Evolutionary conservation across 2,888 invertebrate genomes (phyloP).

Genomic region (Coelinius sp.): DNA sequence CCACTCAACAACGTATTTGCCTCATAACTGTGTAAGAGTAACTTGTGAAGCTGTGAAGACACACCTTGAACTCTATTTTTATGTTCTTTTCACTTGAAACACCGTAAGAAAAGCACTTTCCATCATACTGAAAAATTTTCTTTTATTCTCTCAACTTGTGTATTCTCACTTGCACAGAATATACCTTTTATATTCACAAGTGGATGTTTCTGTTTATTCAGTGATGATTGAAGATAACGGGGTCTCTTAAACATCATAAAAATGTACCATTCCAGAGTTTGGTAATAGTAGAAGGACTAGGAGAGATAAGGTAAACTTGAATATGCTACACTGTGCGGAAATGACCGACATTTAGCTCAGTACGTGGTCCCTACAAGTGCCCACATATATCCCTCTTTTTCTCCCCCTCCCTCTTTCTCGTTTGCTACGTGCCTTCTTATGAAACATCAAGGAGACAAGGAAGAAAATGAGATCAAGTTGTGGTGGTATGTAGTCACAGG

Average conservation of each 20-base stretch:
- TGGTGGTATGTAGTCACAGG: not conserved
- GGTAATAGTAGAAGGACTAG: not conserved
- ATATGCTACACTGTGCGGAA: constrained; percentile 21
- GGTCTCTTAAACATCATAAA: not conserved
- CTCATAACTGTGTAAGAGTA: constrained; percentile 2
- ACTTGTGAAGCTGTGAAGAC: not conserved
- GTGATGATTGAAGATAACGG: constrained; percentile 21
- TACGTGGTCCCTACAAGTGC: constrained; percentile 4
- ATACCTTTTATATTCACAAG: not conserved
- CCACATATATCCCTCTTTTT: too few relatives aligned
- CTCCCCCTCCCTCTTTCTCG: too few relatives aligned
- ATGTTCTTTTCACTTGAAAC: constrained; percentile 13
- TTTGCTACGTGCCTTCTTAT: constrained; percentile 17
- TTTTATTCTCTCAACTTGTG: not conserved
- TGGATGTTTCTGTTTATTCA: constrained; percentile 16
- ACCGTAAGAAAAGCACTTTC: constrained; percentile 15
- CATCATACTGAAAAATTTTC: not conserved
- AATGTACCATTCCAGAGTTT: constrained; percentile 9
- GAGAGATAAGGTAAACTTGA: constrained; percentile 21
- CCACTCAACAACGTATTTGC: constrained; percentile 5
- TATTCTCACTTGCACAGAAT: not conserved
- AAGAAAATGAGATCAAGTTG: constrained; percentile 26
- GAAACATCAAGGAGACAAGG: constrained; percentile 1
- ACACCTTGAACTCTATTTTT: not conserved
- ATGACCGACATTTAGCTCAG: constrained; percentile 31